Evolutionary conservation across 2,113 vertebrate species (phyloP).

Genomic region (Echinops telfairi): DNA sequence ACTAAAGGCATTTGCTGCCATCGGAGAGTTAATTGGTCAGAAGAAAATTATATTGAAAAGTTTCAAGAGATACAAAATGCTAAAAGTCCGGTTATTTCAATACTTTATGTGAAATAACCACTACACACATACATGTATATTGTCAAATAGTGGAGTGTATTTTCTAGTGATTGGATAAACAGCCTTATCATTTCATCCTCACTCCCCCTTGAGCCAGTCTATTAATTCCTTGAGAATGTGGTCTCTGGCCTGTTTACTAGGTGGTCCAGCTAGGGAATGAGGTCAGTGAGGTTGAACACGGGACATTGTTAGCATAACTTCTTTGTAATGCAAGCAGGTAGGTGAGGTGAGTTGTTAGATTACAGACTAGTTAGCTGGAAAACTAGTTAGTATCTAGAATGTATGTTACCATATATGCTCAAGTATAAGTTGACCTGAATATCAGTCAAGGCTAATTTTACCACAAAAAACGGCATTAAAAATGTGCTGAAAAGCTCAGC

Average conservation of each 20-base stretch:
- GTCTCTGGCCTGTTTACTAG: neutral
- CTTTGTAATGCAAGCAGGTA: conserved; percentile 9
- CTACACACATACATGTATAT: neutral
- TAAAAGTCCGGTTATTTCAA: neutral
- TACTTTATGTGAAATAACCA: neutral
- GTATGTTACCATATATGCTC: neutral
- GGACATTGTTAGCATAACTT: neutral
- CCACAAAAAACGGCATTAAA: too few relatives aligned
- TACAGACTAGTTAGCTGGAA: neutral
- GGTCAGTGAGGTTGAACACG: neutral
- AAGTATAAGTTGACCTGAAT: too few relatives aligned
- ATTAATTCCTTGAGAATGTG: neutral
- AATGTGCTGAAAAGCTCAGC: too few relatives aligned
- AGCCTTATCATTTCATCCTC: neutral
- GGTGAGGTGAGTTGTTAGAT: neutral
- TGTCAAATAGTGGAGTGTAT: too few relatives aligned
- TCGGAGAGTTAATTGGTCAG: neutral
- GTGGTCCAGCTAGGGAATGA: neutral
- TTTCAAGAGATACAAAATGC: neutral
- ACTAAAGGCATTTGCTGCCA: neutral
- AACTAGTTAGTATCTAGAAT: conserved; percentile 2
- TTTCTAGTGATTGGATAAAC: neutral
- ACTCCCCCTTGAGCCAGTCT: neutral
- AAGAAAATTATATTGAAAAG: neutral
- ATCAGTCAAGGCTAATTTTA: too few relatives aligned